Base-by-base conservation (phyloP, 2,113 vertebrate genomes). In the Rhipidura dahli region DNA sequence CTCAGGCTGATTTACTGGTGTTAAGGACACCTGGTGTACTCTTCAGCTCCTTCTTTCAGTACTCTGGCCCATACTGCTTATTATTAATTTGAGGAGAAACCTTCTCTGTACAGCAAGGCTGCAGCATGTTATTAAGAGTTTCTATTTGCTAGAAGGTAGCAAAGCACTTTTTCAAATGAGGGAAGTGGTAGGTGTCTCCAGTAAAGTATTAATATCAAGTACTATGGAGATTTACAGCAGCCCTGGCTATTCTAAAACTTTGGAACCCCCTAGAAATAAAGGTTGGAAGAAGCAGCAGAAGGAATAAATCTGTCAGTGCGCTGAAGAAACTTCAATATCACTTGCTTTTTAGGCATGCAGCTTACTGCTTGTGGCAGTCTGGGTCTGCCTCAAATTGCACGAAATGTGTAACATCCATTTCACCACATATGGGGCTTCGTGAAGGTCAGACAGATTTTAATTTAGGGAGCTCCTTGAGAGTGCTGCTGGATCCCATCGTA, bases 371-470 rank as follows among this genome's bases (percentile, higher is more conserved):
- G 89, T 65, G 76, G 66, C 57, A 96, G 75, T 93, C 87, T 92
- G 96, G 87, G 80, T 97, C 91, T 97, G 77, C 88, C 87, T 96
- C 87, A 85, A 79, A 93, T 47, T 93, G 47, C 87, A 95, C 60
- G 79, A 95, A 97, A 94, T 87, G 63, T 83, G 26, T 65, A 91
- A 21, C 78, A 73, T 95, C 92, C 96, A 87, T 97, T 94, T 95
- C 86, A 61, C 70, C 82, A 78, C 79, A 76, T 40, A 33, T 49
- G 75, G 89, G 87, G 54, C 59, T 81, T 63, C 27, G 21, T 45
- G 96, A 98, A 97, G 94, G 97, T 97, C 97, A 97, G 86, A 87
- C 68, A 69, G 84, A 83, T 95, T 92, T 76, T 96, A 88, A 96
- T 96, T 94, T 94, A 96, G 77, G 66, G 79, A 95, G 44, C 42